Conservation (phyloP, 2,888 invertebrate genomes). For the Oscheius sp. region DNA sequence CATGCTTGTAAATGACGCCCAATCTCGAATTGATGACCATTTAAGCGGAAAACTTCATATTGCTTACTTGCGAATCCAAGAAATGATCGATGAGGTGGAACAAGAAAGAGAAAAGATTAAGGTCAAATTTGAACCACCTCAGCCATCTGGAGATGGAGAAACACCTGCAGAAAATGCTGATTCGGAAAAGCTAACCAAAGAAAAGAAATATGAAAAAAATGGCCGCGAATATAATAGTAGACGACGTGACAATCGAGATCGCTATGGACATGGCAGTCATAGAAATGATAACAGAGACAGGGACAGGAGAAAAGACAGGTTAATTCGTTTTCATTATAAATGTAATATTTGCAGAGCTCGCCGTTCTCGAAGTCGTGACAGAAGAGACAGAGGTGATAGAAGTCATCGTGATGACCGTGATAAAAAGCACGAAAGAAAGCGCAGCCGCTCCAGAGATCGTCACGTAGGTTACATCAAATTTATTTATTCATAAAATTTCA, state of each 20-base stretch:
- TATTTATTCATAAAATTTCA: no score
- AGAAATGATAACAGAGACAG: slow-evolving; percentile 27
- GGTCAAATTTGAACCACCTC: neutral
- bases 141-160: slow-evolving; percentile 14
- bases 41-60: slow-evolving; percentile 52
- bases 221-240: neutral
- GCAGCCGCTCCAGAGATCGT: slow-evolving; percentile 25
- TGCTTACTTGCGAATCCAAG: slow-evolving; percentile 41
- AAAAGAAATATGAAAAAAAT: slow-evolving; percentile 7
- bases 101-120: no score
- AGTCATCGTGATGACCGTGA: slow-evolving; percentile 10
- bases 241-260: slow-evolving; percentile 3
- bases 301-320: slow-evolving; percentile 6
- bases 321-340: neutral
- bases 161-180: neutral
- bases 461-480: slow-evolving; percentile 1
- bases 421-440: slow-evolving; percentile 6
- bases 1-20: slow-evolving; percentile 53
- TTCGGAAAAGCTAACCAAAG: slow-evolving; percentile 1
- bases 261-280: neutral
- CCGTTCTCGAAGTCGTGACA: slow-evolving; percentile 26
- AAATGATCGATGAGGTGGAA: slow-evolving; percentile 15
- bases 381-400: slow-evolving; percentile 1
- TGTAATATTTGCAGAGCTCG: neutral
- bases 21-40: slow-evolving; percentile 52